Conservation (phyloP, 2,113 vertebrate genomes). For the Sula dactylatra region DNA sequence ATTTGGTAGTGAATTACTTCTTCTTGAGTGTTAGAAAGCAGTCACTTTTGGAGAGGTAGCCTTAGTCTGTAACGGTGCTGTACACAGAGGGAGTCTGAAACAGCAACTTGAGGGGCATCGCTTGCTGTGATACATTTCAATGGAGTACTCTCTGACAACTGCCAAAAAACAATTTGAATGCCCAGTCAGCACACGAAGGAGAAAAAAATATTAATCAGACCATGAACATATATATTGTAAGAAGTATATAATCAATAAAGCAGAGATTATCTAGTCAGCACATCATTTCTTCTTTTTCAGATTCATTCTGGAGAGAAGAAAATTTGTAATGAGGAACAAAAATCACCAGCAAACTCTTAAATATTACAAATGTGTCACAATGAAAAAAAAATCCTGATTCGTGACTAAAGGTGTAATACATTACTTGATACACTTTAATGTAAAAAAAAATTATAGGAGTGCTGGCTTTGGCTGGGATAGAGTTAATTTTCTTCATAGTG, state of each 20-base stretch:
- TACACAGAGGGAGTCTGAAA: background rate
- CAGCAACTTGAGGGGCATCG: background rate
- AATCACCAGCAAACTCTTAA: background rate
- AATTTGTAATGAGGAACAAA: accelerated
- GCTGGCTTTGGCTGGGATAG: too few relatives aligned
- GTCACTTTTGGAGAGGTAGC: background rate
- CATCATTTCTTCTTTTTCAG: background rate
- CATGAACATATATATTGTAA: background rate
- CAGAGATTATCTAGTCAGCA: background rate
- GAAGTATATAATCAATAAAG: background rate
- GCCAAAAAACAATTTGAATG: background rate
- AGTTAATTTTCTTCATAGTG: too few relatives aligned
- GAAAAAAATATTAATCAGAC: background rate
- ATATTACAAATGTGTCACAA: background rate
- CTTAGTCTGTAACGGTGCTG: background rate
- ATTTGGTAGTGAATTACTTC: background rate
- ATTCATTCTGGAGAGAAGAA: background rate
- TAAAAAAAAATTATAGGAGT: background rate
- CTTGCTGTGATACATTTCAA: background rate
- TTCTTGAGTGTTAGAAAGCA: background rate
- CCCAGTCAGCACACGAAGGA: background rate
- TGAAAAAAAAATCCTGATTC: background rate
- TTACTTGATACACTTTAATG: background rate
- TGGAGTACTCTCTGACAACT: background rate
- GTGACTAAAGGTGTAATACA: background rate